A percentile compares a stretch with the other conserved stretches of the same genome.
phyloP scores from a whole-genome alignment of 2,113 vertebrate genomes.

The Haemorhous mexicanus region DNA sequence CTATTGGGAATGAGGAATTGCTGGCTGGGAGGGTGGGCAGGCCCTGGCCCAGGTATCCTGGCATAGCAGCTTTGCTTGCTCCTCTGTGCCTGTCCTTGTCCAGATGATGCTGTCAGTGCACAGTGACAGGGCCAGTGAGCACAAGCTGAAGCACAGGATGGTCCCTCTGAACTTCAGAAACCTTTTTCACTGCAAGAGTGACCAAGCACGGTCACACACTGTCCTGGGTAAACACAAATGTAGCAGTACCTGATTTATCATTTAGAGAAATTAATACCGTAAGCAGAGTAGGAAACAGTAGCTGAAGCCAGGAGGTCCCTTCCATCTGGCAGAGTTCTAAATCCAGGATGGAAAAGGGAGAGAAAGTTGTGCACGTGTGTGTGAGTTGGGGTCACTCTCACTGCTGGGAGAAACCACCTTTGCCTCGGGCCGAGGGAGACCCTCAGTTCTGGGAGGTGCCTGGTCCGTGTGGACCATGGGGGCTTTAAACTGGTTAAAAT shows the following conservation, averaged over 20 bases:
- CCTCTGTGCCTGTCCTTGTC: neutral
- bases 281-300: rapidly evolving
- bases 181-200: neutral
- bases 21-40: neutral
- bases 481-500: neutral
- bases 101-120: neutral
- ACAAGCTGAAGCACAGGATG: neutral
- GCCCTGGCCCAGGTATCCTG: neutral
- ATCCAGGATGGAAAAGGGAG: neutral
- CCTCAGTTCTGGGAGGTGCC: neutral
- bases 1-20: neutral
- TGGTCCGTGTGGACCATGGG: neutral
- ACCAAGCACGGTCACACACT: neutral
- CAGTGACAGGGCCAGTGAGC: neutral
- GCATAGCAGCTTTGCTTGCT: neutral
- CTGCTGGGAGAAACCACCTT: neutral
- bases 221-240: neutral
- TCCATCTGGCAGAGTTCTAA: neutral
- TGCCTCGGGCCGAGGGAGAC: rapidly evolving
- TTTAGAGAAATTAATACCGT: rapidly evolving
- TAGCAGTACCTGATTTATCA: neutral
- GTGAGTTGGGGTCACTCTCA: neutral
- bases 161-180: neutral
- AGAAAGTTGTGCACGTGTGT: rapidly evolving
- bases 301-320: neutral